Conservation (phyloP, 2,113 vertebrate species). For the Sceloporus undulatus region DNA sequence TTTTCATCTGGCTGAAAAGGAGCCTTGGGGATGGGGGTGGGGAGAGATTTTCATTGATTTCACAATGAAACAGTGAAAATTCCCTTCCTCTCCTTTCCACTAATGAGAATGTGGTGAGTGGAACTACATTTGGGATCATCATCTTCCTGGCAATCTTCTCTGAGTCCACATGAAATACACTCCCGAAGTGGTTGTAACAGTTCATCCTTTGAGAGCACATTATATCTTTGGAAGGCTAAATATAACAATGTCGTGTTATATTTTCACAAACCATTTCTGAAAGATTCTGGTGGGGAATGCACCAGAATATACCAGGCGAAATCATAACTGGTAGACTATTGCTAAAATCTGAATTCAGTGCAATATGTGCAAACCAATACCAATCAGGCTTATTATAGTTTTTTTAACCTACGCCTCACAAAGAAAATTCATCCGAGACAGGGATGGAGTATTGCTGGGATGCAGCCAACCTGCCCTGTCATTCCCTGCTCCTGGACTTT, state of each 20-base stretch:
- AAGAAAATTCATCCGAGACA: conserved; percentile 35
- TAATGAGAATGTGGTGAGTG: too few species aligned
- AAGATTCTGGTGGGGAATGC: not conserved
- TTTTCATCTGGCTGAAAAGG: too few species aligned
- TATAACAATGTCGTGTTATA: not conserved
- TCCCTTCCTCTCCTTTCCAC: too few species aligned
- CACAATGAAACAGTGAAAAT: too few species aligned
- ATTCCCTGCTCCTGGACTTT: conserved; percentile 28
- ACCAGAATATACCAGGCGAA: not conserved
- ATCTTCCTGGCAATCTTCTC: too few species aligned
- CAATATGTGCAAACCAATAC: not conserved
- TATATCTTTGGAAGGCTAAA: not conserved
- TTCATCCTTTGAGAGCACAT: not conserved
- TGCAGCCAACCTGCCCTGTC: conserved; percentile 32
- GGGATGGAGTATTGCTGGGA: conserved; percentile 2
- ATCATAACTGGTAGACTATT: not conserved
- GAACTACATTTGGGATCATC: too few species aligned
- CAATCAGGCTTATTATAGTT: conserved; percentile 24
- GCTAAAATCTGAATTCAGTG: not conserved
- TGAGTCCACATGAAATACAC: too few species aligned
- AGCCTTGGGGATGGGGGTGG: too few species aligned
- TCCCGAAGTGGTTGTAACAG: not conserved
- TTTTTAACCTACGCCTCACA: conserved; percentile 9
- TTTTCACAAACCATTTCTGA: not conserved
- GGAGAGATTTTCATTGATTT: too few species aligned